Evolutionary conservation across 2,113 vertebrate species (phyloP).

Genomic region (Puma concolor): DNA sequence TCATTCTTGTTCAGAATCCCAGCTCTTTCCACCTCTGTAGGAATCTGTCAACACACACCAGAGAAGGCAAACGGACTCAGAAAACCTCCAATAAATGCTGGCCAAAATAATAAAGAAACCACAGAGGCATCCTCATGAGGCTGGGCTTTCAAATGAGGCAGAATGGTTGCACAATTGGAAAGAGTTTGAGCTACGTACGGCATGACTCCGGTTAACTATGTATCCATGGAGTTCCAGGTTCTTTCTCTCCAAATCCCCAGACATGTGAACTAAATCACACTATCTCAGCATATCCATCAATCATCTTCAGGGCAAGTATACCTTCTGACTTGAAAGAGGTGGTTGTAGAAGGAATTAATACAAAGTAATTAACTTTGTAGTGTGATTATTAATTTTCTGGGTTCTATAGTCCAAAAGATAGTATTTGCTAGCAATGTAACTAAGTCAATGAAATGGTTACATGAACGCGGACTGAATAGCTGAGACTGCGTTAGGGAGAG

Average conservation of each 20-base stretch:
- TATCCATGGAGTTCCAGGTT: neutral
- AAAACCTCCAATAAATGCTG: neutral
- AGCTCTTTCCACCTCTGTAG: constrained; percentile 29
- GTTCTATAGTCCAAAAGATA: neutral
- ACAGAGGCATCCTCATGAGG: neutral
- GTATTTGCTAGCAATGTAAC: neutral
- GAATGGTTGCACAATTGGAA: neutral
- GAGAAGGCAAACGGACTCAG: neutral
- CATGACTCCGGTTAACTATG: neutral
- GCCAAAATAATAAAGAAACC: neutral
- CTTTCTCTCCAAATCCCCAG: neutral
- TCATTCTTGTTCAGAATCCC: neutral
- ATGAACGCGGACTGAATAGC: neutral
- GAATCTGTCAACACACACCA: constrained; percentile 4
- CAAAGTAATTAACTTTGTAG: neutral
- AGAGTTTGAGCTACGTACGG: neutral
- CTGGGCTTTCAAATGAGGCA: neutral
- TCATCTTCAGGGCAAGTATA: neutral
- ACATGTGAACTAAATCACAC: neutral
- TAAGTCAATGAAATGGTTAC: neutral
- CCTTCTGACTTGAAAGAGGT: neutral
- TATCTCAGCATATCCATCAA: neutral
- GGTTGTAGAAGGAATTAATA: neutral
- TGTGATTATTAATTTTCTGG: neutral
- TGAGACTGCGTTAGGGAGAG: neutral